A percentile compares a stretch with the other conserved stretches of the same genome.
Conservation (phyloP, 2,888 invertebrate genomes). For the Papilio elwesi region DNA sequence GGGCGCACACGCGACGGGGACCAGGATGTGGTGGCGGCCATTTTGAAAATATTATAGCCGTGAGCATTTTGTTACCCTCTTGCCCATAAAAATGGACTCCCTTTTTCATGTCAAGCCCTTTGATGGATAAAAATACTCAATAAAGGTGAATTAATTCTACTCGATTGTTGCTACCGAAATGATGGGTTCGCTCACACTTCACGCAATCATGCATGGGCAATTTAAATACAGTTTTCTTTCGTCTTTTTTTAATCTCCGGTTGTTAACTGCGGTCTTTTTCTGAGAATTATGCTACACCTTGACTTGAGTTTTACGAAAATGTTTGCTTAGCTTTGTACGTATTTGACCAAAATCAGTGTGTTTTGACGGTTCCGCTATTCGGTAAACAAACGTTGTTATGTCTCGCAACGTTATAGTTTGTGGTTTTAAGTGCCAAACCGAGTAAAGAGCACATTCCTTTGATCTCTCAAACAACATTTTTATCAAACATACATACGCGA, state of each 20-base stretch:
- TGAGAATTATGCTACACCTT: constrained; percentile 52
- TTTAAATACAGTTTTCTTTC: constrained; percentile 59
- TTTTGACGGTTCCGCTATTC: constrained; percentile 49
- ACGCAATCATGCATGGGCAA: constrained; percentile 59
- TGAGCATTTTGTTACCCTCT: constrained; percentile 45
- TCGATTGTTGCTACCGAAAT: constrained; percentile 67
- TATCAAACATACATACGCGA: constrained; percentile 42
- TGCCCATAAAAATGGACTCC: constrained; percentile 48
- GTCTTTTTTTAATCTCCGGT: constrained; percentile 55
- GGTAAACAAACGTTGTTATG: constrained; percentile 50
- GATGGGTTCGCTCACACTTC: constrained; percentile 67
- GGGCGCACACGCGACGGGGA: constrained; percentile 49
- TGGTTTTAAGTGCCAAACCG: constrained; percentile 51
- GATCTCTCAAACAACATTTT: constrained; percentile 45
- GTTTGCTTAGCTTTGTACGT: constrained; percentile 43
- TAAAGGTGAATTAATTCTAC: constrained; percentile 57
- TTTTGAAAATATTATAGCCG: constrained; percentile 55
- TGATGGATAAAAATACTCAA: constrained; percentile 62
- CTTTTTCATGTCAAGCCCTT: constrained; percentile 47
- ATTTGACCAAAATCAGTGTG: constrained; percentile 43
- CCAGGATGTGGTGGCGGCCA: constrained; percentile 58
- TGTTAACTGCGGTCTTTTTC: constrained; percentile 57
- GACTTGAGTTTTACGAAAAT: constrained; percentile 43
- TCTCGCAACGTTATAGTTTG: constrained; percentile 49
- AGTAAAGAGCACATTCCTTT: constrained; percentile 43